Conservation (phyloP, 2,113 vertebrate genomes). For the Noctilio leporinus region DNA sequence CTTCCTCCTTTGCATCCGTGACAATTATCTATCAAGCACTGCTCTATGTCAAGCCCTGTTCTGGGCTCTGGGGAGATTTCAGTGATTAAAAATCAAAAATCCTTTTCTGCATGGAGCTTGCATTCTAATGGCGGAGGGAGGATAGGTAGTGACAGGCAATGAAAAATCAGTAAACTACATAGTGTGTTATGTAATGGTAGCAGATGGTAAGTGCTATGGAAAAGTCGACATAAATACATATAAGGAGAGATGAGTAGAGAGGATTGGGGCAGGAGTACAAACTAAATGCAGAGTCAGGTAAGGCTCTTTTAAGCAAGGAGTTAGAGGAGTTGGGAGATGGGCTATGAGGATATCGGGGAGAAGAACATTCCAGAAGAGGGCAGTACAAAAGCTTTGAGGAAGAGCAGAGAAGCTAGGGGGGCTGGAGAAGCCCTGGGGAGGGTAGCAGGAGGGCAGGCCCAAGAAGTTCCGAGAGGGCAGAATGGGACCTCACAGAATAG, state of each 20-base stretch:
- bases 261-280: background rate
- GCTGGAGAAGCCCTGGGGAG: background rate
- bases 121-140: background rate
- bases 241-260: background rate
- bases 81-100: background rate
- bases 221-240: background rate
- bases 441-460: background rate
- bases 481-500: background rate
- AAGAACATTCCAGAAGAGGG: background rate
- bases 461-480: rapidly evolving
- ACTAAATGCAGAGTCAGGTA: background rate
- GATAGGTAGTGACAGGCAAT: background rate
- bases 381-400: background rate
- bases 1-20: background rate
- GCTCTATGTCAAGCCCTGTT: background rate
- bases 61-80: background rate
- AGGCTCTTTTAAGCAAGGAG: background rate
- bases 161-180: background rate
- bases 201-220: background rate
- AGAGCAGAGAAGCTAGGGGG: background rate
- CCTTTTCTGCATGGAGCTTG: background rate
- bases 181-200: background rate
- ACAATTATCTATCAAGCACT: background rate
- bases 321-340: background rate
- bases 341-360: background rate